Evolutionary conservation across 2,113 vertebrate species (phyloP), one percentile per base, ranked within the genome.

Genomic region (Atractosteus spatula): DNA sequence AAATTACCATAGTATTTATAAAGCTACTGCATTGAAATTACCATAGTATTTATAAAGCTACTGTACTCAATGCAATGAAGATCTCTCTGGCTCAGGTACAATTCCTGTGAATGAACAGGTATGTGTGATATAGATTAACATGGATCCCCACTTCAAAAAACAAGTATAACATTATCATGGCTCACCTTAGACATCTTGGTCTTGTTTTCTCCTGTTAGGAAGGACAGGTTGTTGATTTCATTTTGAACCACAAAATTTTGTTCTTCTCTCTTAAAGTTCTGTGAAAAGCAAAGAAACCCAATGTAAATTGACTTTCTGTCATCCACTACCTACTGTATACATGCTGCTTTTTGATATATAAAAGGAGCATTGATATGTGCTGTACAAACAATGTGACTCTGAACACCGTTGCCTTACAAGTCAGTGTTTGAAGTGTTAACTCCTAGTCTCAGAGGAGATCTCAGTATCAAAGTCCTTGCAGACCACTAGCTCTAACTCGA

Each of bases 231-330:
- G 88, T 99, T 99, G 86, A 99, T 99, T 92, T 99, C 97, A 86
- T 99, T 99, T 79, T 99, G 97, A 83, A 99, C 96, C 76, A 99
- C 97, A 94, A 99, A 99, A 89, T 99, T 99, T 87, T 99, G 97
- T 85, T 99, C 97, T 83, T 99, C 97, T 84, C 97, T 90, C 91
- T 98, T 99, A 84, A 99, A 99, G 88, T 99, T 99, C 97, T 99
- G 82, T 8, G 56, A 10, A 51, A 51, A 51, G 47, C 47, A 51
- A 51, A 51, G 5, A 51, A 29, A 29, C 29, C 29, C 29, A 29
- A 29, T 29, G 29, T 29, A 29, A 29, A 29, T 29, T 2, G 29
- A 29, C 29, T 29, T 29, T 29, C 29, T 29, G 29, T 1, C 29
- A 29, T 29, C 29, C 29, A 29, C 29, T 29, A 29, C 29, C 29